These are phyloP conservation scores for Kobus ellipsiprymnus DNA, from an alignment of 2,113 vertebrate genomes.

Conservation along the genomic window DNA sequence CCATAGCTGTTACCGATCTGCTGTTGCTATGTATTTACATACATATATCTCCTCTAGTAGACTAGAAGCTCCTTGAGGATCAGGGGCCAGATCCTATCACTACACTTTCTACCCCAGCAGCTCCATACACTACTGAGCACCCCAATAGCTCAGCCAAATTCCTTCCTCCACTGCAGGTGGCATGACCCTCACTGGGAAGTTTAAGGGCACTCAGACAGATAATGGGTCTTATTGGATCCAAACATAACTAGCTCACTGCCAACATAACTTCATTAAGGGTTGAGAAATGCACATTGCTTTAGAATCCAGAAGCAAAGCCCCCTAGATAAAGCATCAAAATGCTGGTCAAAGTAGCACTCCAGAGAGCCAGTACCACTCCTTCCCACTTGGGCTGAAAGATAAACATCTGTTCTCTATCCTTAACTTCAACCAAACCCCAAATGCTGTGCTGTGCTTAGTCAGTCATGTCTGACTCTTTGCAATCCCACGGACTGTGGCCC, in stretches of 20 bases:
- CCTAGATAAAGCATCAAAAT: neutral
- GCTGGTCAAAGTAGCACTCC: neutral
- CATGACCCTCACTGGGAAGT: neutral
- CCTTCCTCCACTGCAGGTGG: neutral
- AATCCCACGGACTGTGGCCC: neutral
- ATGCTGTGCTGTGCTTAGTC: neutral
- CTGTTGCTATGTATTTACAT: neutral
- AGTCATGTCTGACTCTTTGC: neutral
- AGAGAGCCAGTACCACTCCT: neutral
- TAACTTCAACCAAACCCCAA: neutral
- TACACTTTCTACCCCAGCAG: neutral
- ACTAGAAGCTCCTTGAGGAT: neutral
- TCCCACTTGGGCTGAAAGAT: neutral
- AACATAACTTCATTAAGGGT: neutral
- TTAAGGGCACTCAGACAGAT: neutral
- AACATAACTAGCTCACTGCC: neutral
- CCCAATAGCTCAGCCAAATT: neutral
- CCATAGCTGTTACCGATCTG: neutral
- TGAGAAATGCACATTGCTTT: neutral
- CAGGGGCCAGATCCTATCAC: neutral
- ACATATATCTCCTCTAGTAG: neutral
- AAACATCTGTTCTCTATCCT: neutral
- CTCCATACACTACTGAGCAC: neutral
- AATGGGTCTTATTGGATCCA: neutral
- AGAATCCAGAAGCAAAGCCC: neutral